Conservation (phyloP, 2,888 invertebrate species). For the Panorpa germanica region DNA sequence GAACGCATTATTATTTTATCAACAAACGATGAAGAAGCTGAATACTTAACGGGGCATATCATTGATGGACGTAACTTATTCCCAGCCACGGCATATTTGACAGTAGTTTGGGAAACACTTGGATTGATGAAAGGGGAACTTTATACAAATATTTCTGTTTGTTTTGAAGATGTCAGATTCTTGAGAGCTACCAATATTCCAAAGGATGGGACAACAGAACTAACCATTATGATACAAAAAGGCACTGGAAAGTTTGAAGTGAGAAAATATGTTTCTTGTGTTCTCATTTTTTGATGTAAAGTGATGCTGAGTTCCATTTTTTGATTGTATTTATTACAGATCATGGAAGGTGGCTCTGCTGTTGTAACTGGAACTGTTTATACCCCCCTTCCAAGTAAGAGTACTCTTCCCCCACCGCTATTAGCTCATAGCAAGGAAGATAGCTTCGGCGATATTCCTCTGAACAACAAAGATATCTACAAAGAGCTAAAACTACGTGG, state of each 20-base stretch:
- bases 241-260: slow-evolving; percentile 40
- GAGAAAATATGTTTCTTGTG: slow-evolving; percentile 37
- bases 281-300: slow-evolving; percentile 1
- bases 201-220: slow-evolving; percentile 32
- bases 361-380: slow-evolving; percentile 44
- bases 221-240: slow-evolving; percentile 36
- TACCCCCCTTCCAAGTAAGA: slow-evolving; percentile 33
- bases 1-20: slow-evolving; percentile 40
- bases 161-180: slow-evolving; percentile 71
- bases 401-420: slow-evolving; percentile 15
- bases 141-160: slow-evolving; percentile 51
- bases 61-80: slow-evolving; percentile 69
- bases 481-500: slow-evolving; percentile 42
- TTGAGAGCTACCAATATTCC: slow-evolving; percentile 66
- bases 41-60: slow-evolving; percentile 59
- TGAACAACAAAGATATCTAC: slow-evolving; percentile 38
- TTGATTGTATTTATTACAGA: slow-evolving; percentile 19
- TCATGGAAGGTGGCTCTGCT: slow-evolving; percentile 39
- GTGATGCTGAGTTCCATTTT: too few relatives aligned
- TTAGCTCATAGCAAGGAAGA: slow-evolving; percentile 20
- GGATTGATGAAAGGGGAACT: slow-evolving; percentile 45
- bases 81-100: slow-evolving; percentile 72
- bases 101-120: slow-evolving; percentile 62
- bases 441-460: not conserved
- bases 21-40: slow-evolving; percentile 42